Evolutionary conservation across 2,797 vertebrate genomes (phyloP).

Genomic region (Enteromius argenteus): DNA sequence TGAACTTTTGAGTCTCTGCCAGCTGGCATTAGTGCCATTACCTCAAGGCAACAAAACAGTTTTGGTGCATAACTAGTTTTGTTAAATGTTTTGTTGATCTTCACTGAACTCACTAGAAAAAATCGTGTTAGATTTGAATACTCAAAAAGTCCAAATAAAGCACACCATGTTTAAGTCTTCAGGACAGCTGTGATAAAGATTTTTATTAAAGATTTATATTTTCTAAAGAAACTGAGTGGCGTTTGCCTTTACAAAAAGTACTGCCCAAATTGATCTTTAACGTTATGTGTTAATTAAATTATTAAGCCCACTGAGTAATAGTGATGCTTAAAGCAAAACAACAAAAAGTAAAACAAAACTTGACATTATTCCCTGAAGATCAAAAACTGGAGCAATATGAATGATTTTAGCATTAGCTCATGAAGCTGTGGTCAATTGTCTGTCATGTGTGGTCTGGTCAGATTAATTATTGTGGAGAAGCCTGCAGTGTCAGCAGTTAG

Average conservation of each 20-base stretch:
- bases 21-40: conserved; percentile 18
- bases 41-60: conserved; percentile 14
- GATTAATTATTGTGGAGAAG: conserved; percentile 72
- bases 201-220: not conserved
- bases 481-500: conserved; percentile 61
- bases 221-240: not conserved
- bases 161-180: not conserved
- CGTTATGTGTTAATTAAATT: not conserved
- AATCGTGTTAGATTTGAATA: not conserved
- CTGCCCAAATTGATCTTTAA: not conserved
- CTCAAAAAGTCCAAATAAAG: not conserved
- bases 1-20: conserved; percentile 12
- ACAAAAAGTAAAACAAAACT: not conserved
- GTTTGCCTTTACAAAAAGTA: not conserved
- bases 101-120: not conserved
- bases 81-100: not conserved
- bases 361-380: not conserved
- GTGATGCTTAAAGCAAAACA: not conserved
- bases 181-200: not conserved
- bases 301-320: not conserved
- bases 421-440: not conserved
- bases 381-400: not conserved
- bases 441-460: conserved; percentile 16
- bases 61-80: not conserved
- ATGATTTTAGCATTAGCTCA: not conserved